Evolutionary conservation across 2,888 invertebrate species (phyloP), one percentile per base, ranked within the genome.

Genomic region (Brenthis daphne): DNA sequence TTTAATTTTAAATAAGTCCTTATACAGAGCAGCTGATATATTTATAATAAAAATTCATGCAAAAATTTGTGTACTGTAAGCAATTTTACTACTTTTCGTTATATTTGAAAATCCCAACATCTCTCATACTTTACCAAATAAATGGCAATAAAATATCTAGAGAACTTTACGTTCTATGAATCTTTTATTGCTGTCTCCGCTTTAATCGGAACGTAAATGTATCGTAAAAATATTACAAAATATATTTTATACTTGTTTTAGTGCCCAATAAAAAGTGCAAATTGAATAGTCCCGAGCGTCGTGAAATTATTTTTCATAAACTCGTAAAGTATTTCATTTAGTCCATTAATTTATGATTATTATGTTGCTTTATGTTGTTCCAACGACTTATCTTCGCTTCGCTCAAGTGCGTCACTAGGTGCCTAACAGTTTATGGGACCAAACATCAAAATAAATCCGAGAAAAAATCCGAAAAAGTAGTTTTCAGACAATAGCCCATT

Each of bases 191-290:
- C 70, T 61, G 51, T 65, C 61, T 61, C 64, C 60, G 60, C 60
- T 63, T 68, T 71, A 65, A 65, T 68, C 68, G 57, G 12, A 53
- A 57, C 55, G 60, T 58, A 70, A 67, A 64, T 64, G 50, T 55
- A 54, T 53, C 65, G 65, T 70, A 65, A 71, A 64, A 65, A 64
- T 69, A 71, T 71, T 65, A 68, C 68, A 68, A 71, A 68, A 65
- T 65, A 70, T 48, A 68, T 68, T 63, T 71, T 65, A 68, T 65
- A 60, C 57, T 54, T 65, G 48, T 60, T 37, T 68, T 68, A 65
- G 53, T 48, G 48, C 61, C 53, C 54, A 65, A 71, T 71, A 65
- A 68, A 68, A 61, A 29, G 48, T 71, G 68, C 43, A 65, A 68
- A 71, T 71, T 68, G 65, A 71, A 68, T 63, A 54, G 65, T 67